Evolutionary conservation across 2,888 invertebrate genomes (phyloP), one percentile per base, ranked within the genome.

Genomic region (Rugalucina vietnamica): DNA sequence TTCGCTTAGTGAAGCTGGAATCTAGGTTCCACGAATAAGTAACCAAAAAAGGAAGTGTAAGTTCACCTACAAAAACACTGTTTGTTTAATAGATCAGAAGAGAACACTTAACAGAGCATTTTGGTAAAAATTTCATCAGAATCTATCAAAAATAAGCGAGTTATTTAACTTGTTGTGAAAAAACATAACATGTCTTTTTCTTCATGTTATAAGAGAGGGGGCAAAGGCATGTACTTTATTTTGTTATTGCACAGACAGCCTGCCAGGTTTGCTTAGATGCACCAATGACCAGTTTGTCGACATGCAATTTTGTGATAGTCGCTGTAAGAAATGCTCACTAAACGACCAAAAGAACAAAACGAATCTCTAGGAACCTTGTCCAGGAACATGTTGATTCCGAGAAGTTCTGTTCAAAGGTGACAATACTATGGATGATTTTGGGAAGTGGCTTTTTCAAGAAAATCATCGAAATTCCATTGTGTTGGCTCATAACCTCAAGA

Each of bases 401-500:
- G 43, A 43, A 43, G 43, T 43, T 8, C 8, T 43, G 8, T 43
- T 43, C 43, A 43, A 43, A 18, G 43, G 18, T 12, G 43, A 43
- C 43, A 43, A 43, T 18, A 43, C 43, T 43, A 18, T 43, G 8
- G 43, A 43, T 18, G 43, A 43, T 8, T 43, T 43, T 43, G 43
- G 43, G 18, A 43, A 43, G 18, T 43, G 43, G 43, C 43, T 43
- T 8, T 43, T 43, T 18, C 43, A 43, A 12, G 43, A 43, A 43
- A 43, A 43, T 43, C 43, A 43, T 18, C 8, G 18, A 43, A 43
- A 43, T 43, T 8, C 18, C 18, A 18, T 43, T 43, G 43, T 43
- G 8, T 43, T 43, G 43, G 43, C 43, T 43, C 43, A 43, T 43
- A 85, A 81, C 36, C 54, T 75, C 29, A 78, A 79, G 34, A 76